A percentile compares a stretch with the other conserved stretches of the same genome.
Evolutionary conservation across 1,140 invertebrate species (phyloP).

Genomic region (Helicoverpa armigera): DNA sequence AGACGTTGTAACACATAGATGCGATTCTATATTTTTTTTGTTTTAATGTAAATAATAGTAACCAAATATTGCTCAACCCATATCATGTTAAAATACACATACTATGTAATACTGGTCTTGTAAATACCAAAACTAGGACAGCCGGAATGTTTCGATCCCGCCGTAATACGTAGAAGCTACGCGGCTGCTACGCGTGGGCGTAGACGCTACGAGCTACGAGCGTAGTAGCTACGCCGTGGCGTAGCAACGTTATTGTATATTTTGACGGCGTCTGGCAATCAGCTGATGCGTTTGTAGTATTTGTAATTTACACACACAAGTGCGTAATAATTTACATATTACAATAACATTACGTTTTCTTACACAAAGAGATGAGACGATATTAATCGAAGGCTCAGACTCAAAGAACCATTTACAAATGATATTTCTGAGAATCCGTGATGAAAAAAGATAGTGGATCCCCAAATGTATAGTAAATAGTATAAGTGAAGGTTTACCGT

Average conservation of each 20-base stretch:
- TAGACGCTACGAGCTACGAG: constrained; percentile 44
- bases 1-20: too few relatives aligned
- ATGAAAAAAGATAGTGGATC: neutral
- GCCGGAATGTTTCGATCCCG: constrained; percentile 18
- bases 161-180: constrained; percentile 3
- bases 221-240: constrained; percentile 59
- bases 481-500: constrained; percentile 7
- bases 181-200: neutral
- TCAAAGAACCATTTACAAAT: neutral
- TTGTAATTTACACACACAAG: neutral
- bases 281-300: constrained; percentile 37
- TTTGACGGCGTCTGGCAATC: constrained; percentile 43
- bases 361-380: neutral
- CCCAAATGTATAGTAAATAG: constrained; percentile 18
- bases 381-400: too few relatives aligned
- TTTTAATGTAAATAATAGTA: too few relatives aligned
- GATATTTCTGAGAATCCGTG: neutral
- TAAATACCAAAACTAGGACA: constrained; percentile 30
- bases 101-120: neutral
- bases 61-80: too few relatives aligned
- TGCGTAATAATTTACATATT: neutral
- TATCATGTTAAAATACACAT: too few relatives aligned
- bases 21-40: too few relatives aligned
- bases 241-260: constrained; percentile 53
- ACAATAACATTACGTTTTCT: neutral